phyloP scores from a whole-genome alignment of 1,140 invertebrate species.

The Stegodyphus mimosarum region DNA sequence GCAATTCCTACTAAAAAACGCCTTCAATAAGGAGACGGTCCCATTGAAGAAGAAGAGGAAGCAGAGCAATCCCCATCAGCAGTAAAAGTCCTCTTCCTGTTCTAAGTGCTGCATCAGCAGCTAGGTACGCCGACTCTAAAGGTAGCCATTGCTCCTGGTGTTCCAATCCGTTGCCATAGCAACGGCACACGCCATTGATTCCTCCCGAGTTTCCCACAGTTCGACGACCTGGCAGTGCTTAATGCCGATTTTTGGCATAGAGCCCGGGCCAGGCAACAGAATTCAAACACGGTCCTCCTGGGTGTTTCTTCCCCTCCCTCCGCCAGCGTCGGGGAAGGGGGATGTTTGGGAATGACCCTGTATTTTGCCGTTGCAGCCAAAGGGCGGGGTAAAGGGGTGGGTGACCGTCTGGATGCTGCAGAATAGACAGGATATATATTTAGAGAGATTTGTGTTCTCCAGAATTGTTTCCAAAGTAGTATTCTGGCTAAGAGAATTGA shows the following conservation, averaged over 20 bases:
- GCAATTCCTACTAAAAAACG: no score
- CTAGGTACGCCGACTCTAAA: conserved; percentile 55
- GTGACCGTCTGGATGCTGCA: not conserved
- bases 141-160: conserved; percentile 55
- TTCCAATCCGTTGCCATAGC: conserved; percentile 43
- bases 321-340: not conserved
- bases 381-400: not conserved
- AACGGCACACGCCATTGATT: conserved; percentile 51
- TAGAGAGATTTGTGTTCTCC: not conserved
- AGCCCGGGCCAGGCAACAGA: conserved; percentile 25
- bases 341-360: not conserved
- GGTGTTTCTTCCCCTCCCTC: not conserved
- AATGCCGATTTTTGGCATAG: conserved; percentile 54
- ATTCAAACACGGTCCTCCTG: not conserved
- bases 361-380: not conserved
- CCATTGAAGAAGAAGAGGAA: not conserved
- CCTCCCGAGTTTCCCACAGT: conserved; percentile 16
- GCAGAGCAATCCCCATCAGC: conserved; percentile 52
- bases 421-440: not conserved
- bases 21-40: not conserved
- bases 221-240: conserved; percentile 32
- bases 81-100: conserved; percentile 55
- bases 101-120: conserved; percentile 58
- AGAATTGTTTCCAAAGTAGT: conserved; percentile 6
- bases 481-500: no score